Evolutionary conservation across 2,113 vertebrate genomes (phyloP), one percentile per base, ranked within the genome.

Genomic region (Butorides virescens): DNA sequence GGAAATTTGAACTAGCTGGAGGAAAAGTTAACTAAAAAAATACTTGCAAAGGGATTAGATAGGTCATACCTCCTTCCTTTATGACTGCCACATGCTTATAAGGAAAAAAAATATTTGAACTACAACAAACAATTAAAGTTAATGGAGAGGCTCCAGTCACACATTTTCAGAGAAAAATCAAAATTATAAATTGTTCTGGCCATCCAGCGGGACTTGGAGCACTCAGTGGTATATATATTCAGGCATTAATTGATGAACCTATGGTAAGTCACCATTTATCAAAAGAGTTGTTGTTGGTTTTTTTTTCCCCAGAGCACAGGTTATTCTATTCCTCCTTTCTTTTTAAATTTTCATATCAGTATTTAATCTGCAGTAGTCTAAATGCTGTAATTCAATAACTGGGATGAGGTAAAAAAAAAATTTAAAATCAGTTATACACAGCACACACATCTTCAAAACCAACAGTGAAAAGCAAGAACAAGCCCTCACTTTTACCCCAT

Each of bases 1-100:
- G 83, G 93, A 97, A 95, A 82, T 79, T 46, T 32, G n/a, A 97
- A 88, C 83, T 75, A 82, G 25, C 13, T n/a, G 67, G 26, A 27
- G 32, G 19, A 75, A 86, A 94, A 67, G 4, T 49, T 42, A 58
- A 72, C n/a, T 50, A 42, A 74, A 78, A 76, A 84, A 34, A 0
- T 68, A 34, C 16, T 52, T 82, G 36, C 56, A 85, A 59, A 36
- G 29, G 58, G 44, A 86, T 93, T 80, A 78, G 61, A n/a, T 34
- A 34, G 3, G 61, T 76, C 92, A n/a, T 55, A 36, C 8, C 8
- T 90, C 55, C 81, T 47, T 79, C 73, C 86, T 88, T 88, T 62
- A 70, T 25, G 13, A 42, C 12, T 5, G 11, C 3, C 10, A 8
- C 4, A 5, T 6, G 18, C 22, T 52, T 67, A 46, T 1, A 52